Conservation (phyloP, 2,888 invertebrate species). For the Luperina testacea region DNA sequence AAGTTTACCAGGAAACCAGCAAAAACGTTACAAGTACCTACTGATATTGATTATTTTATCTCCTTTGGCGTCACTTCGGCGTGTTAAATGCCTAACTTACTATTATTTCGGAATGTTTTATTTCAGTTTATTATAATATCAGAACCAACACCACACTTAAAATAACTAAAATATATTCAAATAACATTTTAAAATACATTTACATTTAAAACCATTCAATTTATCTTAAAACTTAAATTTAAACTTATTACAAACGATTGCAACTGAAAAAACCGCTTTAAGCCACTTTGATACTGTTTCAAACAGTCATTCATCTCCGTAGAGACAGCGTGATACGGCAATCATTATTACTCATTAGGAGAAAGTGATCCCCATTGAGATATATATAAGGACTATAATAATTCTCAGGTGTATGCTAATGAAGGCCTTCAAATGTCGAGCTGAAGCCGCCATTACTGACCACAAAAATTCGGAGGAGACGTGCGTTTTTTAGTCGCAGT, state of each 20-base stretch:
- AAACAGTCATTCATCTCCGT: conserved; percentile 28
- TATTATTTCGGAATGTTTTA: background rate
- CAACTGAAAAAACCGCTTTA: background rate
- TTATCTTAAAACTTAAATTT: background rate
- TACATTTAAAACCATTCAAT: background rate
- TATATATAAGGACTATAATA: conserved; percentile 71
- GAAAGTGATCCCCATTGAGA: conserved; percentile 65
- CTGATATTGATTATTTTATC: background rate
- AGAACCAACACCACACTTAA: background rate
- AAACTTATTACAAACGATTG: background rate
- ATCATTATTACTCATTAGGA: conserved; percentile 67
- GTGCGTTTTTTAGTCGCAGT: conserved; percentile 9
- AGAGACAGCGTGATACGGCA: conserved; percentile 38
- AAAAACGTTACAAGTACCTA: background rate
- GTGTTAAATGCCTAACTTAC: background rate
- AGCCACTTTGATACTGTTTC: background rate
- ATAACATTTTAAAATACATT: background rate
- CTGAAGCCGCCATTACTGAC: conserved; percentile 54
- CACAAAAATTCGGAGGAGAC: conserved; percentile 39
- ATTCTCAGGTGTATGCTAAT: conserved; percentile 72
- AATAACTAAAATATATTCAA: background rate
- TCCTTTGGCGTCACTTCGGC: background rate
- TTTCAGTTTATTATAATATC: background rate
- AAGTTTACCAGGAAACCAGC: background rate
- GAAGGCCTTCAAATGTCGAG: conserved; percentile 60